These are phyloP conservation scores for Cavia aperea DNA, from an alignment of 2,113 vertebrate species.

Conservation along the genomic window DNA sequence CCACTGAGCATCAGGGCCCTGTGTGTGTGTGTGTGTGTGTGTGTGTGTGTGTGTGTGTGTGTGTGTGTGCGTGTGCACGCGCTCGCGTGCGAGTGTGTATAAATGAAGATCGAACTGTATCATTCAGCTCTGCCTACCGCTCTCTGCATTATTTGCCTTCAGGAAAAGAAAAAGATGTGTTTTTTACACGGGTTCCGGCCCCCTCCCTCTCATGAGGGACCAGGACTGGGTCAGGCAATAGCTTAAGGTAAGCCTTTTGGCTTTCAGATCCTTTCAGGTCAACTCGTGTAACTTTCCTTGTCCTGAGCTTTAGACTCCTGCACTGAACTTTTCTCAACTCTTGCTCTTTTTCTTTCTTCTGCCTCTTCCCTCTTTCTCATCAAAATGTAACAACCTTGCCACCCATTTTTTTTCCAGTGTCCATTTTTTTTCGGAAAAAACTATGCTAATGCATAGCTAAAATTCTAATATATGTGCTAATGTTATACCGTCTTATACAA, in stretches of 20 bases:
- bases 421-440: slow-evolving; percentile 28
- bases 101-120: not conserved
- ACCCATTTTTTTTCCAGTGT: slow-evolving; percentile 15
- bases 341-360: not conserved
- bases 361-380: not conserved
- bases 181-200: not conserved
- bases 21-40: no score
- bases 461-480: slow-evolving; percentile 61
- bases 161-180: not conserved
- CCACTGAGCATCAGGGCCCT: not conserved
- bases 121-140: not conserved
- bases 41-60: no score
- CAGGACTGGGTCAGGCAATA: not conserved
- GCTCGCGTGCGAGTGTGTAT: no score
- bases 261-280: not conserved
- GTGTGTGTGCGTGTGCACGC: no score
- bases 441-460: slow-evolving; percentile 40
- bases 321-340: not conserved
- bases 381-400: slow-evolving; percentile 1
- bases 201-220: not conserved
- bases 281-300: not conserved
- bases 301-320: not conserved
- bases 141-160: not conserved
- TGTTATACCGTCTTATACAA: slow-evolving; percentile 47
- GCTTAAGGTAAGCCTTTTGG: not conserved